Evolutionary conservation across 2,888 invertebrate species (phyloP).

Genomic region (Lasioglossum figueresi): DNA sequence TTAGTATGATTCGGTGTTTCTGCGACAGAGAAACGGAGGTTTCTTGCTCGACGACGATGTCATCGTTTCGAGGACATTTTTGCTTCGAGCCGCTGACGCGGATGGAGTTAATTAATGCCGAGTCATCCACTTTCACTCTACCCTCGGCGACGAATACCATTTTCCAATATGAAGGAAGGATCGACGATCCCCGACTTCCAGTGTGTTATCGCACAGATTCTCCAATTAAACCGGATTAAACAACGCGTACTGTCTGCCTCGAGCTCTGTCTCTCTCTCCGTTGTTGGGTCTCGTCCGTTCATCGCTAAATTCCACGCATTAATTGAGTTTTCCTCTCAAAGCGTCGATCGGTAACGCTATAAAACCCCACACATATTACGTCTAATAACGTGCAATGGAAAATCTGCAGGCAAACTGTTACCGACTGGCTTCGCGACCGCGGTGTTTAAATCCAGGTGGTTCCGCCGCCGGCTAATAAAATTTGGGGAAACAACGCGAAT

Average conservation of each 20-base stretch:
- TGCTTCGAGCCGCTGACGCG: conserved; percentile 46
- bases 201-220: neutral
- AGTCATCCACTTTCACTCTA: conserved; percentile 23
- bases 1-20: neutral
- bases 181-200: conserved; percentile 25
- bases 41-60: neutral
- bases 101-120: conserved; percentile 53
- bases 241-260: neutral
- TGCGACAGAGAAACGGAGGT: neutral
- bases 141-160: conserved; percentile 29
- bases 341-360: neutral
- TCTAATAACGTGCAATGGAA: conserved; percentile 8
- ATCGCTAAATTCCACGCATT: neutral
- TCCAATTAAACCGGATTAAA: conserved; percentile 13
- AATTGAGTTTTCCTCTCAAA: conserved; percentile 7
- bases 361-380: conserved; percentile 9
- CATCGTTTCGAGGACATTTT: conserved; percentile 41
- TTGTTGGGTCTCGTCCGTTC: neutral
- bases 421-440: neutral
- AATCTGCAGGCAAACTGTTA: neutral
- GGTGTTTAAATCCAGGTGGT: conserved; percentile 15
- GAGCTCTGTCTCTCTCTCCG: neutral
- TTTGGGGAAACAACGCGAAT: conserved; percentile 31
- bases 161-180: conserved; percentile 40
- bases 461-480: conserved; percentile 38